Evolutionary conservation across 2,797 vertebrate genomes (phyloP), one percentile per base, ranked within the genome.

Genomic region (Thripadectes ignobilis): DNA sequence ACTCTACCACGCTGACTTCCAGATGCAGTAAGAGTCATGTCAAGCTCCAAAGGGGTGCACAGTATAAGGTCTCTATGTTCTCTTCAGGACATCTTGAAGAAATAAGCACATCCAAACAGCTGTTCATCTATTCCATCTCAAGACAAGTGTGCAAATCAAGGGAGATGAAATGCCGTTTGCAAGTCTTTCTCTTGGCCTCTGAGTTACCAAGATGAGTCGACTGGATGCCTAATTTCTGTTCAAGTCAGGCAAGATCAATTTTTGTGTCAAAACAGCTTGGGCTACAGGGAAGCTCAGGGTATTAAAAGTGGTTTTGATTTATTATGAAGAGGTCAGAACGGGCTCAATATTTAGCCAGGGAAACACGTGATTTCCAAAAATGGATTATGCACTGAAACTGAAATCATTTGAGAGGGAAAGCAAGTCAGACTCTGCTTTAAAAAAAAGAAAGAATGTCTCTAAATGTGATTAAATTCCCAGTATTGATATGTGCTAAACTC

Each of bases 331-430:
- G 30, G 46, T 88, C 79, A 92, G 80, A 74, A 68, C 14, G 11
- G 46, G 82, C 61, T 93, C 73, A 78, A 55, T 91, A 67, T 92
- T 95, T 94, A 96, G 93, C 87, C 29, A 85, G 61, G n/a, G 30
- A 52, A 91, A 49, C 20, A 65, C 57, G 41, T 79, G 68, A n/a
- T 73, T 89, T 85, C 74, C 67, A 43, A 30, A 48, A 85, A 79
- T 61, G 27, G 23, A 20, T 58, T 93, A 82, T 78, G 22, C 46
- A 72, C 62, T 61, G 49, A 88, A 87, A 57, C 18, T 30, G 54
- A 72, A 85, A 74, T 65, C 16, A 72, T 21, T 59, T 43, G 59
- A 85, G 52, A 43, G 41, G 80, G 39, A 54, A 85, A 48, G 32
- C 79, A 61, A 67, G 61, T 61, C 74, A 90, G 39, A 36, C 27